A percentile compares a stretch with the other conserved stretches of the same genome.
These are phyloP conservation scores for Xylota segnis DNA, from an alignment of 2,888 invertebrate genomes.

Conservation along the genomic window DNA sequence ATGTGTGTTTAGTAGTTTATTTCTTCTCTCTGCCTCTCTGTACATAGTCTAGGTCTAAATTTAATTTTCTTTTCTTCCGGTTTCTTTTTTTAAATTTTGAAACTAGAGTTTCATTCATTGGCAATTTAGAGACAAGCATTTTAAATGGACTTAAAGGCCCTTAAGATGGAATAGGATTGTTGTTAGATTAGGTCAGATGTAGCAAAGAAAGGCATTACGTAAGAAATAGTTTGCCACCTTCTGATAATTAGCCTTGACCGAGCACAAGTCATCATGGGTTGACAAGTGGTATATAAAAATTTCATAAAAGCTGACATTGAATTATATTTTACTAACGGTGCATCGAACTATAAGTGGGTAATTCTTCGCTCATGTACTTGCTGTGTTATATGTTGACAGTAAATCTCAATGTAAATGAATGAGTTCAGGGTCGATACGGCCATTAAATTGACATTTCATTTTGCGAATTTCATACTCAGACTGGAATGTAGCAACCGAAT, in stretches of 20 bases:
- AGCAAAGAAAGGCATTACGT: background rate
- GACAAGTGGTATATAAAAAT: background rate
- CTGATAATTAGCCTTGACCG: background rate
- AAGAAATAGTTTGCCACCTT: background rate
- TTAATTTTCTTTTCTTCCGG: background rate
- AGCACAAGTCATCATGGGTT: background rate
- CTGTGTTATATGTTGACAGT: background rate
- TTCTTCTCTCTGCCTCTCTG: background rate
- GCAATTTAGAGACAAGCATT: background rate
- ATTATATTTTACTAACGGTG: background rate
- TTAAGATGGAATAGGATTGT: background rate
- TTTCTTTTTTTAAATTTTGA: constrained; percentile 14
- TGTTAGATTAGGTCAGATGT: background rate
- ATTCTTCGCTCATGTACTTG: background rate
- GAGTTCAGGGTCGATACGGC: background rate
- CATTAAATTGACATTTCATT: too few relatives aligned
- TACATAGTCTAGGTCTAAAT: constrained; percentile 5
- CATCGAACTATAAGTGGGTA: background rate
- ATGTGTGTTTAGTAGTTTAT: background rate
- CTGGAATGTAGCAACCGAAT: too few relatives aligned
- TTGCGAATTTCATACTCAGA: background rate
- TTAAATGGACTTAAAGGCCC: background rate
- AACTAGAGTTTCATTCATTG: background rate
- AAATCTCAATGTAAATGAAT: background rate
- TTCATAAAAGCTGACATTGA: background rate